A percentile compares a stretch with the other conserved stretches of the same genome.
These are phyloP conservation scores for Bombus confusus DNA, from an alignment of 1,140 invertebrate genomes.

Conservation along the genomic window DNA sequence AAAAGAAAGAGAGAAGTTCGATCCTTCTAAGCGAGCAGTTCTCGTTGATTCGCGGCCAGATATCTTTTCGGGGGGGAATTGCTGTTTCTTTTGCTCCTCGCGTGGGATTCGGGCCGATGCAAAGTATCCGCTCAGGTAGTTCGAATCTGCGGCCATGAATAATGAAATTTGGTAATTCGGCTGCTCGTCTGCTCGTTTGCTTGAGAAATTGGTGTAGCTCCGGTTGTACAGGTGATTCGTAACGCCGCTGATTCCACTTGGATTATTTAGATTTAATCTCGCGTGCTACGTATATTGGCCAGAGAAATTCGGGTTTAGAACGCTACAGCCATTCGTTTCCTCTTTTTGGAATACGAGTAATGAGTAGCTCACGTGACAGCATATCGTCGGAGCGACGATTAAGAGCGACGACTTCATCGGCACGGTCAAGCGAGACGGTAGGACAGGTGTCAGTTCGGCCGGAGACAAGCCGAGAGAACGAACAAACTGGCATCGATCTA, in stretches of 20 bases:
- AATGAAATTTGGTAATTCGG: conserved; percentile 40
- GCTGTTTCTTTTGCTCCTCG: conserved; percentile 4
- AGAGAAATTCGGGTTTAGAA: background rate
- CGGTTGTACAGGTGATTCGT: background rate
- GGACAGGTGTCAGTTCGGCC: conserved; percentile 11
- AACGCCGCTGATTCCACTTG: background rate
- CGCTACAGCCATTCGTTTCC: background rate
- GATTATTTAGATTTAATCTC: conserved; percentile 19
- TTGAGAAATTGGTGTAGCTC: conserved; percentile 14
- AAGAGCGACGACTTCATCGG: conserved; percentile 5
- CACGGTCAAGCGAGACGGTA: background rate
- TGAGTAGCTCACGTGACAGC: background rate
- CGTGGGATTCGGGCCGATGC: background rate
- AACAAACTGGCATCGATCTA: conserved; percentile 6
- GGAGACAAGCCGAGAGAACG: background rate
- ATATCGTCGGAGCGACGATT: background rate
- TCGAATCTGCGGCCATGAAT: conserved; percentile 22
- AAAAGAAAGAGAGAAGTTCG: background rate
- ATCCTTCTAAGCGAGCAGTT: background rate
- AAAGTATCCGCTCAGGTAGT: conserved; percentile 21
- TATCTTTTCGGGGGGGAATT: background rate
- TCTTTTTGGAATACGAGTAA: background rate
- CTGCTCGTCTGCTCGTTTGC: background rate
- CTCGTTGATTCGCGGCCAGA: background rate
- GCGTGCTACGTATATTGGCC: background rate